Percentiles rank a stretch among this genome's conserved stretches.
Evolutionary conservation across 2,113 vertebrate genomes (phyloP).

Genomic region (Podarcis cretensis): DNA sequence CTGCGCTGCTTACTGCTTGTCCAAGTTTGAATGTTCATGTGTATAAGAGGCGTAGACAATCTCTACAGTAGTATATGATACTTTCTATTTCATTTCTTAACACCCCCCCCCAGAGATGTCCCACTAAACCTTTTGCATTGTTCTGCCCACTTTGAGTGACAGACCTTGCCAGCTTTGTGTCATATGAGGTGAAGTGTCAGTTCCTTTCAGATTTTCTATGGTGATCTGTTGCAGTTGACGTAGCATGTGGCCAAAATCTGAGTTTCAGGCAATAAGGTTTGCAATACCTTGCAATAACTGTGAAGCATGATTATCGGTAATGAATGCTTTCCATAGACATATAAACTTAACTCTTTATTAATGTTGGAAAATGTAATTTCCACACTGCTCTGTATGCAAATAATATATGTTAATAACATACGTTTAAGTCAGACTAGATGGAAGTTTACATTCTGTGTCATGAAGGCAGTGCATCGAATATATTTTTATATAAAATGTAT

Average conservation of each 20-base stretch:
- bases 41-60: not conserved
- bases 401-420: fast-evolving
- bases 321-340: not conserved
- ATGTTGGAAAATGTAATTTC: not conserved
- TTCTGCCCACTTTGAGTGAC: not conserved
- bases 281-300: not conserved
- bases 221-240: too few species aligned
- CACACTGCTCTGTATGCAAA: not conserved
- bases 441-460: not conserved
- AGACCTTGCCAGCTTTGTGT: not conserved
- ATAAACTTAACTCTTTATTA: not conserved
- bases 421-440: not conserved
- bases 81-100: not conserved
- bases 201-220: too few species aligned
- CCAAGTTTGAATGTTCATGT: not conserved
- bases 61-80: not conserved
- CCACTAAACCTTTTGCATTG: not conserved
- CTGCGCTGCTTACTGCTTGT: not conserved
- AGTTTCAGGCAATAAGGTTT: not conserved
- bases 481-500: not conserved
- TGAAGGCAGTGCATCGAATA: not conserved
- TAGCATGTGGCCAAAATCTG: not conserved
- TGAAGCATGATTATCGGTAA: not conserved
- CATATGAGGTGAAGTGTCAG: too few species aligned
- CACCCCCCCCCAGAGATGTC: not conserved